Evolutionary conservation across 2,888 invertebrate species (phyloP).

Genomic region (Augochlorella aurata): DNA sequence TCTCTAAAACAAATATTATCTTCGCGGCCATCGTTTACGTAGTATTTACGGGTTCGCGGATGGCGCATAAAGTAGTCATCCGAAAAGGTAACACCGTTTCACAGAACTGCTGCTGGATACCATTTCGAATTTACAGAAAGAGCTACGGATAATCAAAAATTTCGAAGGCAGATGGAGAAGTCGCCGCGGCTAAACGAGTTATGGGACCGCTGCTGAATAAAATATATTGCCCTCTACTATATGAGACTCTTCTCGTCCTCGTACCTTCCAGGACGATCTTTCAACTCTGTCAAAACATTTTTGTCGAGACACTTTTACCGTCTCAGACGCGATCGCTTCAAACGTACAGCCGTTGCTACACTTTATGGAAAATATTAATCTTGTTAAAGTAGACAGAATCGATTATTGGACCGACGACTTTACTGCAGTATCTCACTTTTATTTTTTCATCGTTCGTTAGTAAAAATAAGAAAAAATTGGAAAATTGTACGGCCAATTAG

Average conservation of each 20-base stretch:
- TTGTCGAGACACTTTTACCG: neutral
- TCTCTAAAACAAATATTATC: constrained; percentile 7
- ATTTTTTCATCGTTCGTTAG: neutral
- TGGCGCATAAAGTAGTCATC: neutral
- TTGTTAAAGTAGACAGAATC: neutral
- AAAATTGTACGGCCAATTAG: neutral
- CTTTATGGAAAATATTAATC: neutral
- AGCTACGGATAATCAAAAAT: constrained; percentile 6
- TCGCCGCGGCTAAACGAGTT: constrained; percentile 25
- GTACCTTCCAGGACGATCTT: neutral
- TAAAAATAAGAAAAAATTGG: neutral
- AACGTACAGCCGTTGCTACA: too few species aligned
- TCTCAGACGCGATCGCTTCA: neutral
- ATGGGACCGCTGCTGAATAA: constrained; percentile 21
- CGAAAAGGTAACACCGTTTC: neutral
- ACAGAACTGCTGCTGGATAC: neutral
- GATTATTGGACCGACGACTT: neutral
- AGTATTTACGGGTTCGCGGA: neutral
- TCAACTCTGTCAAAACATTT: neutral
- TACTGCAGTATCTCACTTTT: neutral
- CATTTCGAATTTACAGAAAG: neutral
- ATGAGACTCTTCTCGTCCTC: neutral
- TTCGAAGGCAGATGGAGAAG: neutral
- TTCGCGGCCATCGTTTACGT: constrained; percentile 10
- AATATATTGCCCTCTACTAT: neutral